phyloP scores from a whole-genome alignment of 2,888 invertebrate species.

The Drosophila quasianomalipes region DNA sequence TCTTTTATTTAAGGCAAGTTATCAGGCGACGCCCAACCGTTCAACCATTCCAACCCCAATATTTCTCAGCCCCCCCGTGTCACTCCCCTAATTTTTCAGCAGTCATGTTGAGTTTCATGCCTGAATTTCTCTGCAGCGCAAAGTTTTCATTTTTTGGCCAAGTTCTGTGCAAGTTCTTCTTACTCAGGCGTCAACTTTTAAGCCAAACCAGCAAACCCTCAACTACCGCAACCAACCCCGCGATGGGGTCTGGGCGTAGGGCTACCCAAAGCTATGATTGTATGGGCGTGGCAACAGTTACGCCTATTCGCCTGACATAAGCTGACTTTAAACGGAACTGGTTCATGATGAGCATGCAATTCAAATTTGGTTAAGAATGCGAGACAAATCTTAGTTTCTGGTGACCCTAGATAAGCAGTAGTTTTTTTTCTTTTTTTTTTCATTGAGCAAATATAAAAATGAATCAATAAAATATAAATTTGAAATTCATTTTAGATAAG shows the following conservation, averaged over 20 bases:
- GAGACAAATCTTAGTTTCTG: background rate
- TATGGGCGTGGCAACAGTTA: constrained; percentile 35
- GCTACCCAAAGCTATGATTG: constrained; percentile 10
- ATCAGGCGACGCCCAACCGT: constrained; percentile 27
- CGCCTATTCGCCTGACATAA: constrained; percentile 34
- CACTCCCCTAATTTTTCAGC: constrained; percentile 22
- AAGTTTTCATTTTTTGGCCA: constrained; percentile 45
- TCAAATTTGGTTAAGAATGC: constrained; percentile 4
- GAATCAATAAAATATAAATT: background rate
- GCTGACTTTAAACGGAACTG: constrained; percentile 9
- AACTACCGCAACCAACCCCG: background rate
- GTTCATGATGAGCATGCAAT: background rate
- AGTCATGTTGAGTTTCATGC: constrained; percentile 60
- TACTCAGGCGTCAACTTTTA: constrained; percentile 16
- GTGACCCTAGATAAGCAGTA: background rate
- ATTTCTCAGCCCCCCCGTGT: background rate
- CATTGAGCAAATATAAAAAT: background rate
- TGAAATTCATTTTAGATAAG: background rate
- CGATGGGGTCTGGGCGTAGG: too few relatives aligned
- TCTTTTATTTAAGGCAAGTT: constrained; percentile 71
- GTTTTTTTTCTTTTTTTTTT: background rate
- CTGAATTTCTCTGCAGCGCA: constrained; percentile 42
- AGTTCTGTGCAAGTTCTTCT: constrained; percentile 35
- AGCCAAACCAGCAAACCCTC: background rate
- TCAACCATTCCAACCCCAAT: constrained; percentile 12